Evolutionary conservation across 2,797 vertebrate species (phyloP), one percentile per base, ranked within the genome.

Genomic region (Lithobates pipiens): DNA sequence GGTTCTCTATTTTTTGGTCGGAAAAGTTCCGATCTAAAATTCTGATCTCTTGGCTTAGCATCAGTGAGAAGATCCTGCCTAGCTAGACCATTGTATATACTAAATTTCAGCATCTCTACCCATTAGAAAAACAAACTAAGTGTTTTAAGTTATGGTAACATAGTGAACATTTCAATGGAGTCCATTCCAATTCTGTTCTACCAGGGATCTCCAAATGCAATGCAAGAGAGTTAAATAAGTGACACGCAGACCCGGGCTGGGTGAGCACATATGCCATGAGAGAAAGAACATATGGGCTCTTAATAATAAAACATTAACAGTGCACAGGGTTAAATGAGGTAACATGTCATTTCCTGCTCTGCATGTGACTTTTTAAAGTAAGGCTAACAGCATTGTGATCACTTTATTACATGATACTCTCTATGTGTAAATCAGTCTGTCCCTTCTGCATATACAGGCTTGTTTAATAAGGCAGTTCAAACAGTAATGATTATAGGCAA

Each of bases 231-330:
- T 71, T 82, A 27, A 82, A 73, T 34, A 73, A 57, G 80, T 61
- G 39, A 82, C 80, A 73, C 54, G 29, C 0, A 50, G 54, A 70
- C 50, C 80, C 39, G 25, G 74, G 72, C 81, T 57, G 74, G 57
- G n/a, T 50, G 50, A 36, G 81, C 72, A 76, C 81, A 83, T 76
- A 75, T 83, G 81, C 39, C 74, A 34, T 54, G 57, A 61, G 61
- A 75, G 54, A 74, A 46, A 50, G 72, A 83, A 83, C 71, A 83
- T 75, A 83, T 83, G 81, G 80, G 29, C 70, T 61, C 63, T 82
- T 61, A 82, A 73, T 82, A 82, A 82, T 74, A 82, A 74, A 50
- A 50, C 79, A 73, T 61, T 81, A 81, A 61, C 80, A 73, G 36
- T 73, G 69, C 34, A 82, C 70, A 29, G 54, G 80, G 70, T 82